A percentile compares a stretch with the other conserved stretches of the same genome.
These are phyloP conservation scores for Taenioides sp. DNA, from an alignment of 2,797 vertebrate genomes.

Conservation along the genomic window DNA sequence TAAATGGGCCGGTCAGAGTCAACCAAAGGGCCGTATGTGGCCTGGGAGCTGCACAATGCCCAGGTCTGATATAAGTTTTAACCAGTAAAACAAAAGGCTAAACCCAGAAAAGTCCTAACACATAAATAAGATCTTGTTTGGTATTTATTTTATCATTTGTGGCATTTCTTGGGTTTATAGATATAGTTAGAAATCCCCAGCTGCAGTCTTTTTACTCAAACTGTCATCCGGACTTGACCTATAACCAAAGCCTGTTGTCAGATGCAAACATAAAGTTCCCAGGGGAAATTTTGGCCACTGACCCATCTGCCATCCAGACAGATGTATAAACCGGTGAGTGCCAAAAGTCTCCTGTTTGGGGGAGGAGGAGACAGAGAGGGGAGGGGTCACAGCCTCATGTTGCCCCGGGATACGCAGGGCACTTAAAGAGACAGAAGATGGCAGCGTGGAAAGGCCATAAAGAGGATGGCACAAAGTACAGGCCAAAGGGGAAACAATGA, in stretches of 20 bases:
- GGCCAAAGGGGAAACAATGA: background rate
- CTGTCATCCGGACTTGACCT: background rate
- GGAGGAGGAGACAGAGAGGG: background rate
- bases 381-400: background rate
- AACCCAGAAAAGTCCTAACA: too few species aligned
- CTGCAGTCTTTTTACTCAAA: background rate
- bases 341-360: background rate
- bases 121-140: too few species aligned
- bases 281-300: background rate
- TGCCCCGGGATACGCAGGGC: background rate
- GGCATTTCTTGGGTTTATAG: background rate
- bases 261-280: conserved; percentile 2
- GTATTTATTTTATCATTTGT: too few species aligned
- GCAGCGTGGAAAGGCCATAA: background rate
- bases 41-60: too few species aligned
- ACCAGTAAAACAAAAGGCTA: too few species aligned
- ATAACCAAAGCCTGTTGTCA: background rate
- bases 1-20: too few species aligned
- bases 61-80: too few species aligned
- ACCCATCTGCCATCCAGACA: conserved; percentile 1
- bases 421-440: background rate
- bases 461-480: background rate
- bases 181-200: background rate
- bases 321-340: background rate
- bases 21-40: too few species aligned